Evolutionary conservation across 2,113 vertebrate genomes (phyloP).

Genomic region (Cariama cristata): DNA sequence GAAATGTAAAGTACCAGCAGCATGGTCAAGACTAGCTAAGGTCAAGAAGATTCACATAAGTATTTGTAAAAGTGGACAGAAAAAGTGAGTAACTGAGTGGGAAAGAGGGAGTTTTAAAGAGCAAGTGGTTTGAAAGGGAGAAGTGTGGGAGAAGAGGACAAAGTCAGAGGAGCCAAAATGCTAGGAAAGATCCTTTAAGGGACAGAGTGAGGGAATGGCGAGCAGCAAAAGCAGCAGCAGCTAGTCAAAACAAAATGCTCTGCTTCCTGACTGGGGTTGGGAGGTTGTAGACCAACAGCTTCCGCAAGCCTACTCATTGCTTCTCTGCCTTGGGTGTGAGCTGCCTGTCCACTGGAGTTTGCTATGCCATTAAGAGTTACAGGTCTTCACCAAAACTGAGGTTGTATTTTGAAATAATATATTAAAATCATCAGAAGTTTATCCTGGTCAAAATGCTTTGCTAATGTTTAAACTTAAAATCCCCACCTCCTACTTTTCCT

Average conservation of each 20-base stretch:
- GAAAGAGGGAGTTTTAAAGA: neutral
- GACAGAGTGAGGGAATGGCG: neutral
- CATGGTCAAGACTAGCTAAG: neutral
- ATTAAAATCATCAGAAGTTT: neutral
- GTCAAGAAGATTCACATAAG: neutral
- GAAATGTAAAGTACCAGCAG: neutral
- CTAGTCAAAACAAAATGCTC: constrained; percentile 13
- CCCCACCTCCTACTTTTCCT: neutral
- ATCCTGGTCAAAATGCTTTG: neutral
- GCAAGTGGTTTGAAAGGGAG: neutral
- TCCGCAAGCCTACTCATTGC: neutral
- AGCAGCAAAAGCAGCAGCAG: neutral
- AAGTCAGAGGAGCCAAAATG: neutral
- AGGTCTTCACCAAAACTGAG: neutral
- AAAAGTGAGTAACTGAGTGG: neutral
- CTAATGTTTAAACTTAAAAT: neutral
- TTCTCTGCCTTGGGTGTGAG: neutral
- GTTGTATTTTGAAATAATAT: neutral
- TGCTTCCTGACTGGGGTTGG: neutral
- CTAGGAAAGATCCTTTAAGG: neutral
- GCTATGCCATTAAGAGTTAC: neutral
- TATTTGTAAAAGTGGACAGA: neutral
- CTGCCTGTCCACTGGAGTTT: neutral
- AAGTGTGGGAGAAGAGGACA: neutral
- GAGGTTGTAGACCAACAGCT: neutral